Evolutionary conservation across 2,888 invertebrate species (phyloP), one percentile per base, ranked within the genome.

Genomic region (Kuschelorhynchus macadamiae): DNA sequence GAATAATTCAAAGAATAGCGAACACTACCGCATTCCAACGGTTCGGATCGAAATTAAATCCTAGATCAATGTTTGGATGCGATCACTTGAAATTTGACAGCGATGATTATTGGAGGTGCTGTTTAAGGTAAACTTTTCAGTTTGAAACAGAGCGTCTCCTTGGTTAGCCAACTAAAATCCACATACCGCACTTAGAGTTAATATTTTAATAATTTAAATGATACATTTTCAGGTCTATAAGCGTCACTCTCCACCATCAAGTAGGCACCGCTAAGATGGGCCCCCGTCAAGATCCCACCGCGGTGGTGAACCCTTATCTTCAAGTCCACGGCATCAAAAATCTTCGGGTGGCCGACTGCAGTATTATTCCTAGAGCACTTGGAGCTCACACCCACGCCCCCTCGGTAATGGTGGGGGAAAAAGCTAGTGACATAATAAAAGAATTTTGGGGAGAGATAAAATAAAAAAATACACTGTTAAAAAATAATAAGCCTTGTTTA

Each of bases 351-450:
- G 88, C 87, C 2, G 92, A 92, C 75, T 89, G 89, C 21, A 90
- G 91, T 70, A 85, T 92, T 20, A 90, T 92, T 79, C 91, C 91
- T 0, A 83, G 85, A 49, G 86, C 91, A 9, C 85, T 89, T 44
- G 88, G 88, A 4, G 88, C 89, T 0, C 91, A 91, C 78, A 90
- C 90, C 0, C 88, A 88, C 60, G 90, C 90, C 0, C 88, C 89
- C 1, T 88, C 89, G 0, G 87, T 91, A 30, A 91, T 91, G 91
- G 87, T 91, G 21, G 92, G 89, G 0, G 92, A 92, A 82, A 91
- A 90, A 47, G 91, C 87, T 1, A 87, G 91, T 0, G 90, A 89
- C 78, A 84, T 90, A 80, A 87, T 91, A 53, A 88, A 86, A 72
- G 77, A 79, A 33, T 81, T 83, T 53, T 89, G 88, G 88, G 74